Base-by-base conservation (phyloP, 1,140 invertebrate genomes). In the Drosophila sturtevanti region DNA sequence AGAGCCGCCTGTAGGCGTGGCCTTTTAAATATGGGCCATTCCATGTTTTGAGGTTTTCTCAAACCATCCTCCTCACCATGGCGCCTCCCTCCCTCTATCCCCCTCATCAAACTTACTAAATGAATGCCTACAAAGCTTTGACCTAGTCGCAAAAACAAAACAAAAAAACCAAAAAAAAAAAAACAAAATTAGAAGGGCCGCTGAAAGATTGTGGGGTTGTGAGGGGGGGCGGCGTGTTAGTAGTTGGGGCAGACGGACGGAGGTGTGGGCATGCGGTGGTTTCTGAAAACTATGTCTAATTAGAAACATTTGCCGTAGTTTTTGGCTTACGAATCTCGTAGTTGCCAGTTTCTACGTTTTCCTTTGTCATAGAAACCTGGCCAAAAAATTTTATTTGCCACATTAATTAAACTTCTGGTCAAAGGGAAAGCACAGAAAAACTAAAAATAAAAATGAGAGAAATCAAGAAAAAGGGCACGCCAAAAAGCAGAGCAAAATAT, bases 381-480 rank as follows among this genome's bases (percentile, higher is more conserved):
- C 38, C 59, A 65, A 58, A 51, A 31, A 68, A 68, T 68, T 82
- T 79, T 79, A 76, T 89, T 70, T 76, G 67, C 52, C 48, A 55
- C 70, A 70, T 87, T 82, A 89, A 89, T 89, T 87, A 87, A 89
- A 89, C 68, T 86, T 81, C 61, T 55, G 66, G 68, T 60, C 61
- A 85, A 69, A 75, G 70, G 63, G 58, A 79, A 35, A 65, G 54
- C 59, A 54, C 76, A 68, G 54, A 79, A 73, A 56, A 64, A 74
- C 51, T 34, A 58, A 75, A 65, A 74, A 41, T 63, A 67, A 66
- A 64, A 55, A 72, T 72, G 72, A 77, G 24, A 58, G 63, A 81
- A 81, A 61, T 4, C 3, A 37, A 37, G 14, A 4, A 38, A 48
- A 48, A 48, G 41, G 16, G 16, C 27, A 56, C 54, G 54, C 54